Conservation (phyloP, 2,797 vertebrate species). For the Characodon lateralis region DNA sequence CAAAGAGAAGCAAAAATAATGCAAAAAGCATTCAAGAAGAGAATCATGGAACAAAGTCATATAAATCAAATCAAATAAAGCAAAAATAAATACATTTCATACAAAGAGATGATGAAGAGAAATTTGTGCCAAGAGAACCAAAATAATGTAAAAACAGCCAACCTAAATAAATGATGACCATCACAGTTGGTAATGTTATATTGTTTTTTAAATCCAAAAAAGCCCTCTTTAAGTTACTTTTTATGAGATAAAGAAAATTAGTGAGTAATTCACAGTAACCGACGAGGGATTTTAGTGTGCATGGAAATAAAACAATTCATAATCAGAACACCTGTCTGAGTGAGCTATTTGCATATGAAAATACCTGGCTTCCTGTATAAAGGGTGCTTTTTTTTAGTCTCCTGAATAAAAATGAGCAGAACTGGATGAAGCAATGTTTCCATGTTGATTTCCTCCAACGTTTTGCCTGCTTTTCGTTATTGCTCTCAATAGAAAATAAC, state of each 20-base stretch:
- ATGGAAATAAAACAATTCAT: constrained; percentile 2
- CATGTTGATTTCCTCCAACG: background rate
- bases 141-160: background rate
- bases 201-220: background rate
- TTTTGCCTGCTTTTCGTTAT: background rate
- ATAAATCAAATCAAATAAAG: background rate
- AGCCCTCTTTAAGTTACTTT: background rate
- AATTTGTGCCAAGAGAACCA: background rate
- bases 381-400: background rate
- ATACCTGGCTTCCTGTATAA: constrained; percentile 10
- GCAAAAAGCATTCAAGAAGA: background rate
- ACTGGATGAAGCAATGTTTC: constrained; percentile 7
- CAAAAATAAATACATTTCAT: too few species aligned
- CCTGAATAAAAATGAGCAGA: background rate
- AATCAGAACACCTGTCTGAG: constrained; percentile 2
- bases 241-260: background rate
- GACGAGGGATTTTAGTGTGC: background rate
- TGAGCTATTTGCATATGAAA: background rate
- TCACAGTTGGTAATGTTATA: background rate
- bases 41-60: background rate
- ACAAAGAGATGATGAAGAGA: background rate
- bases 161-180: background rate
- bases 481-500: background rate
- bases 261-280: background rate
- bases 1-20: background rate